Conservation (phyloP, 2,888 invertebrate species). For the Dastarcus helophoroides region DNA sequence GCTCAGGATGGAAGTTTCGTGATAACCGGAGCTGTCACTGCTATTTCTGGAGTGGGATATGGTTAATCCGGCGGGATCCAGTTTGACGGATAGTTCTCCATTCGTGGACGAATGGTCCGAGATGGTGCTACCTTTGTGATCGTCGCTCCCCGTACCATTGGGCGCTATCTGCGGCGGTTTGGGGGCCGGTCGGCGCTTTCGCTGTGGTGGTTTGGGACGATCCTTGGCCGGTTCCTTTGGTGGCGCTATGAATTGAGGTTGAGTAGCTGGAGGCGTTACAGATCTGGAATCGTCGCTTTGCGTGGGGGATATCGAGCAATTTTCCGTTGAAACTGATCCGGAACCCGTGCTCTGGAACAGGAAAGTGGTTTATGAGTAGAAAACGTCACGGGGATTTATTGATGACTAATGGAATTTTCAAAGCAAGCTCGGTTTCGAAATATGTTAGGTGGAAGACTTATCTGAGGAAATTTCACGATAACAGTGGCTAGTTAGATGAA, state of each 20-base stretch:
- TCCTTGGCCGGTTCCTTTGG: conserved; percentile 30
- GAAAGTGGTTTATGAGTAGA: conserved; percentile 3
- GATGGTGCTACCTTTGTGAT: conserved; percentile 11
- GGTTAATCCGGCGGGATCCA: conserved; percentile 34
- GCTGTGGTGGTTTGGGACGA: conserved; percentile 40
- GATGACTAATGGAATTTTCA: no score
- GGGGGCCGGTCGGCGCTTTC: conserved; percentile 47
- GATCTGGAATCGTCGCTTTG: conserved; percentile 46
- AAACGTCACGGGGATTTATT: no score
- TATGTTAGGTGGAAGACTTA: no score
- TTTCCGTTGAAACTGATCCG: conserved; percentile 35
- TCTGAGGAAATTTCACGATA: no score
- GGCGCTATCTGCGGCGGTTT: conserved; percentile 38
- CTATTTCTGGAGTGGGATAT: conserved; percentile 59
- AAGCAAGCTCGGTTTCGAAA: no score
- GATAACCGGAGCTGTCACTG: conserved; percentile 62
- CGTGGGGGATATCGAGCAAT: conserved; percentile 44
- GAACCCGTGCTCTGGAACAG: conserved; percentile 32
- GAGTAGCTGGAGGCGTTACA: conserved; percentile 33
- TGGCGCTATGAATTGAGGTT: conserved; percentile 23
- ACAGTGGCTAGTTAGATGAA: no score
- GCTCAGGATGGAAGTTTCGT: conserved; percentile 54
- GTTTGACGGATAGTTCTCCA: conserved; percentile 19
- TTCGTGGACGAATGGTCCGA: conserved; percentile 21
- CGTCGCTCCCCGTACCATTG: conserved; percentile 10